Conservation (phyloP, 2,113 vertebrate species). For the Diadophis punctatus region DNA sequence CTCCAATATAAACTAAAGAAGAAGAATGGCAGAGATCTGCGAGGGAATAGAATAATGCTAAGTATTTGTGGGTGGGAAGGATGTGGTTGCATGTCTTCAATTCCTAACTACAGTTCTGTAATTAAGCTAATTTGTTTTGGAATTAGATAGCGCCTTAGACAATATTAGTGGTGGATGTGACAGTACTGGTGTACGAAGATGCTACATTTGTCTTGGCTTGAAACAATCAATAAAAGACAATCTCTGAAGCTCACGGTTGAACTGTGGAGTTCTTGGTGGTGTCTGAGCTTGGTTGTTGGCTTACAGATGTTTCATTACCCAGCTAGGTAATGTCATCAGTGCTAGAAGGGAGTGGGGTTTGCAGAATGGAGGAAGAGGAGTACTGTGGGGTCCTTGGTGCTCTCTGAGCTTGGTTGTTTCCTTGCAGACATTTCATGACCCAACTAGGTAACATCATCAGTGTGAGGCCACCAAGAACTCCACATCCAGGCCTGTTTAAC, state of each 20-base stretch:
- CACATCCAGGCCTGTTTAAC: neutral
- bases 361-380: neutral
- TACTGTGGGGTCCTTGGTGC: neutral
- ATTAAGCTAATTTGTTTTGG: conserved; percentile 62
- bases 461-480: neutral
- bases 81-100: conserved; percentile 30
- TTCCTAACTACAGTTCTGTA: conserved; percentile 39
- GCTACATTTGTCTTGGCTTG: neutral
- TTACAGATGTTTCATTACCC: neutral
- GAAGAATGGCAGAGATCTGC: conserved; percentile 15
- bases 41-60: conserved; percentile 55
- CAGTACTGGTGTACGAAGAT: conserved; percentile 18
- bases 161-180: conserved; percentile 38
- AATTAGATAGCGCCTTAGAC: conserved; percentile 49
- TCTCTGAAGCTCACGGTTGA: neutral
- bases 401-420: neutral
- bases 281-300: neutral
- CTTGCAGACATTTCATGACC: neutral
- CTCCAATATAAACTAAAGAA: conserved; percentile 41
- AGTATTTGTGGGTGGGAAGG: neutral
- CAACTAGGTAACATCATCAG: too few relatives aligned
- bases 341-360: neutral
- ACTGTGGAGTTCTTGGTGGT: neutral
- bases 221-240: neutral
- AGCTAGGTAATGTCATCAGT: neutral